phyloP scores from a whole-genome alignment of 2,113 vertebrate genomes.

The Colius striatus region DNA sequence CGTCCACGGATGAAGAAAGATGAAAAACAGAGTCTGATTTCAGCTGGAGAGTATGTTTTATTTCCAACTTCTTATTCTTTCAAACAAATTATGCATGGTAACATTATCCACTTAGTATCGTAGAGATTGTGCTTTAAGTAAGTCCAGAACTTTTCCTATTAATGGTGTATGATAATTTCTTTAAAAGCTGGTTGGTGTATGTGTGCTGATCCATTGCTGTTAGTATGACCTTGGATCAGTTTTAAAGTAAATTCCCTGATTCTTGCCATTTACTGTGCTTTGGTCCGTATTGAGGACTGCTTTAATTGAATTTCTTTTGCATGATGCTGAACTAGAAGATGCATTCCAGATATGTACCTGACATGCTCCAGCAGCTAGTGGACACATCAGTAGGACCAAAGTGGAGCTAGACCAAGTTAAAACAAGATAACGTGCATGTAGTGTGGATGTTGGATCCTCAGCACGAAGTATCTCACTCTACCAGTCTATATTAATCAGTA shows the following conservation, averaged over 20 bases:
- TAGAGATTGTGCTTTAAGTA: background rate
- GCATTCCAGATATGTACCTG: background rate
- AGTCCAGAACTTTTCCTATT: background rate
- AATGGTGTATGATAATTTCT: background rate
- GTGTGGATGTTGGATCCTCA: background rate
- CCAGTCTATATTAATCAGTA: background rate
- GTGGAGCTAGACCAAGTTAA: background rate
- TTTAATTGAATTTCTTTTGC: background rate
- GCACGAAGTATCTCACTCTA: background rate
- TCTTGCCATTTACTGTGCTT: background rate
- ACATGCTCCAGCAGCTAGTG: background rate
- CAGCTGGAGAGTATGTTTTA: conserved; percentile 85
- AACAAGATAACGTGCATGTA: accelerated
- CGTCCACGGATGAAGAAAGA: conserved; percentile 85
- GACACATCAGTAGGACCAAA: background rate
- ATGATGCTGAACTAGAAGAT: background rate
- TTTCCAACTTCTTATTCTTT: background rate
- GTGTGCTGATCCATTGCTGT: accelerated
- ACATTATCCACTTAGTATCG: background rate
- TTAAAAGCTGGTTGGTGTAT: background rate
- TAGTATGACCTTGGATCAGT: background rate
- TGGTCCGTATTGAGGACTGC: background rate
- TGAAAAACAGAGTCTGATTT: conserved; percentile 88
- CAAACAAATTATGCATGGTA: background rate
- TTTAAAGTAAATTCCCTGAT: background rate